Percentiles rank a stretch among this genome's conserved stretches.
Evolutionary conservation across 1,140 invertebrate species (phyloP).

Genomic region (Bombus polaris): DNA sequence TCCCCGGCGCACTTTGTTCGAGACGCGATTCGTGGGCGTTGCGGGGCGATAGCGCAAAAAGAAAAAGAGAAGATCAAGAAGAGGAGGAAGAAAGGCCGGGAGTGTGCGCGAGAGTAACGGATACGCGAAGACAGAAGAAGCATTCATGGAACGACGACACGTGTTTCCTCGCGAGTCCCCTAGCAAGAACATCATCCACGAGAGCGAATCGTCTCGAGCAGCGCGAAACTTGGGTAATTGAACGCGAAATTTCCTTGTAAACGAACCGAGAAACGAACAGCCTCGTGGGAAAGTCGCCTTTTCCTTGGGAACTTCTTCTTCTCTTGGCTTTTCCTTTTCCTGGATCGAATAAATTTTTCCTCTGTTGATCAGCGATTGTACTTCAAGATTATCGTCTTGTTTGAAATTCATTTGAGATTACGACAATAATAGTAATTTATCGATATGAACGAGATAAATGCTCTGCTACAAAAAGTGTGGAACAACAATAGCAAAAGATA

Average conservation of each 20-base stretch:
- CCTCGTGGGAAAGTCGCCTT: constrained; percentile 32
- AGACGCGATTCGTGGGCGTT: constrained; percentile 30
- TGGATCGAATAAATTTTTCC: background rate
- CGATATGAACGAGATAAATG: too few relatives aligned
- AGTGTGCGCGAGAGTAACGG: constrained; percentile 5
- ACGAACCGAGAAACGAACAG: constrained; percentile 28
- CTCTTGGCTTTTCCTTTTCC: background rate
- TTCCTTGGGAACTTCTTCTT: background rate
- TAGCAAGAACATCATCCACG: background rate
- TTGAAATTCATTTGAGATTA: too few relatives aligned
- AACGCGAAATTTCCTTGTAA: constrained; percentile 34
- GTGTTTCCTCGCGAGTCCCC: constrained; percentile 33
- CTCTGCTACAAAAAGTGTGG: too few relatives aligned
- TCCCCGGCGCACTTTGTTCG: constrained; percentile 37
- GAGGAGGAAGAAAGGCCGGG: background rate
- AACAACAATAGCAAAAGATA: too few relatives aligned
- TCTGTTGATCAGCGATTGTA: background rate
- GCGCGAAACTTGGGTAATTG: constrained; percentile 30
- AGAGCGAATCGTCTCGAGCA: background rate
- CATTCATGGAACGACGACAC: constrained; percentile 49
- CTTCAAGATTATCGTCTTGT: background rate
- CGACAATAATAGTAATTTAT: too few relatives aligned
- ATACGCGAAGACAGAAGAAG: constrained; percentile 36
- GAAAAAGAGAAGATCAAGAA: background rate
- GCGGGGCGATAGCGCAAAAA: background rate